Conservation (phyloP, 1,140 invertebrate species). For the Mercenaria mercenaria region DNA sequence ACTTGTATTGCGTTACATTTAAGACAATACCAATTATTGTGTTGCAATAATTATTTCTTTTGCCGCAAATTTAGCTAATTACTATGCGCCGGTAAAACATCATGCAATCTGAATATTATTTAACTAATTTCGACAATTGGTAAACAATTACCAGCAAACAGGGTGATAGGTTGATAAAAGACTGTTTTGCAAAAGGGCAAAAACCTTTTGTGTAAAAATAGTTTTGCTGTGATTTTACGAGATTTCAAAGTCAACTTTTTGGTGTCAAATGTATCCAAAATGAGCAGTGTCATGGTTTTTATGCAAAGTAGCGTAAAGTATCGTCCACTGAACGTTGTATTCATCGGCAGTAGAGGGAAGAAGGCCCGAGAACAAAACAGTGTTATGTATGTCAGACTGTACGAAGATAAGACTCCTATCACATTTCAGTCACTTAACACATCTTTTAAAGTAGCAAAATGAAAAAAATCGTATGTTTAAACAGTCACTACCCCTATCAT, state of each 20-base stretch:
- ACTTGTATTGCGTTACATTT: conserved; percentile 23
- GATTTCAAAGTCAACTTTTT: conserved; percentile 31
- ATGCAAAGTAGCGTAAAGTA: conserved; percentile 46
- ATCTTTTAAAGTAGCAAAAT: conserved; percentile 43
- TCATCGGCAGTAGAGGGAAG: conserved; percentile 52
- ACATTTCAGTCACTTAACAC: conserved; percentile 39
- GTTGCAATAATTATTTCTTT: conserved; percentile 45
- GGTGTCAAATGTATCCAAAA: conserved; percentile 61
- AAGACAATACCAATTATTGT: conserved; percentile 54
- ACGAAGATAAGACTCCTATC: conserved; percentile 26
- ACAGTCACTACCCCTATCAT: too few species aligned
- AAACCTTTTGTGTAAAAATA: conserved; percentile 25
- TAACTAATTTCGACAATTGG: conserved; percentile 54
- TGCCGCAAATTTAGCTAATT: conserved; percentile 59
- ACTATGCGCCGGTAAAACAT: conserved; percentile 16
- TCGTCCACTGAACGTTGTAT: conserved; percentile 34
- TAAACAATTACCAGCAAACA: conserved; percentile 46
- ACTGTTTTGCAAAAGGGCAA: not conserved
- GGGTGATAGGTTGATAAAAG: conserved; percentile 62
- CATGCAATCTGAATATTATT: conserved; percentile 67
- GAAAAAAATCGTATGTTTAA: too few species aligned
- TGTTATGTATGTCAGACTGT: conserved; percentile 45
- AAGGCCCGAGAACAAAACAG: conserved; percentile 44
- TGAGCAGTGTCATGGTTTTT: conserved; percentile 58
- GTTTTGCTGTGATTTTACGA: conserved; percentile 57